Conservation (phyloP, 53 echinoderm and acorn worm species). For the Echinometra lucunter region DNA sequence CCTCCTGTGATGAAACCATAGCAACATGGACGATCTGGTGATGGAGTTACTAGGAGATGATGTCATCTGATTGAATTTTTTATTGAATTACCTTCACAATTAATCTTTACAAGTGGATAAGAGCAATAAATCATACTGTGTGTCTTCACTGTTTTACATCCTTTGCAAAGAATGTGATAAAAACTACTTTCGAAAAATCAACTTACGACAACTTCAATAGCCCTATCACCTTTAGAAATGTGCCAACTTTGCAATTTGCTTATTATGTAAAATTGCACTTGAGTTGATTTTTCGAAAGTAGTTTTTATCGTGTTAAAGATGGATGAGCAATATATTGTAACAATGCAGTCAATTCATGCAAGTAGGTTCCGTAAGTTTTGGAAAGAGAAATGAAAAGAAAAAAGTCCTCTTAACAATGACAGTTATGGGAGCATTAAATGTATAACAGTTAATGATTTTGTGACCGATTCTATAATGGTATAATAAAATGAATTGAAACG, state of each 20-base stretch:
- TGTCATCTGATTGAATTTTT: conserved; percentile 24
- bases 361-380: neutral
- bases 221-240: too few relatives aligned
- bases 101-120: conserved; percentile 13
- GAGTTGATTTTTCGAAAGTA: too few relatives aligned
- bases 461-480: neutral
- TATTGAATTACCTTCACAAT: conserved; percentile 18
- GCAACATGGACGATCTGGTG: neutral
- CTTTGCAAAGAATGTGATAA: neutral
- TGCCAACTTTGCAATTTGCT: too few relatives aligned
- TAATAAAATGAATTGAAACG: neutral
- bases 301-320: too few relatives aligned
- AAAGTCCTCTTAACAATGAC: neutral
- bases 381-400: neutral
- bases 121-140: neutral
- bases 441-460: neutral
- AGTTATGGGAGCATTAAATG: neutral
- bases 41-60: conserved; percentile 31
- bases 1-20: conserved; percentile 1
- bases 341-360: neutral
- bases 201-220: too few relatives aligned
- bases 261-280: neutral
- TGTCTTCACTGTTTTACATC: neutral
- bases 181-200: too few relatives aligned
- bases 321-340: neutral